phyloP scores from a whole-genome alignment of 2,888 invertebrate species.

The Phrixothrix hirtus region DNA sequence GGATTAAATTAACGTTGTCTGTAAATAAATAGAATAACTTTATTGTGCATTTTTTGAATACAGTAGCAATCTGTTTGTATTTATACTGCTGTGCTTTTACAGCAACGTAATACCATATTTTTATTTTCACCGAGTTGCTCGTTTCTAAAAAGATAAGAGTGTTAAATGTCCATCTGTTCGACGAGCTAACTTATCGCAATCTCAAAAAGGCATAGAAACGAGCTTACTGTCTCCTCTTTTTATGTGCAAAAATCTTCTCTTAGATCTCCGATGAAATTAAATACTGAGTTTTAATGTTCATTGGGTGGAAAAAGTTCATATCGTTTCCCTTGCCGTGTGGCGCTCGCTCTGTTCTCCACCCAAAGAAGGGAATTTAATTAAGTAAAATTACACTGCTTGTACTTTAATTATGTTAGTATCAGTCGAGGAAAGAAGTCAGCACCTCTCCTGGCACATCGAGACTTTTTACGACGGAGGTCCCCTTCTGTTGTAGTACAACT shows the following conservation, averaged over 20 bases:
- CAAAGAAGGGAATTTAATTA: slow-evolving; percentile 62
- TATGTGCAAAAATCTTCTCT: slow-evolving; percentile 59
- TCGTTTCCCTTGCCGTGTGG: slow-evolving; percentile 51
- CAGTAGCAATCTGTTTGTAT: too few species aligned
- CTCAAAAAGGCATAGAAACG: slow-evolving; percentile 40
- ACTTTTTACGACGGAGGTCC: slow-evolving; percentile 54
- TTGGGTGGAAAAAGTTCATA: slow-evolving; percentile 60
- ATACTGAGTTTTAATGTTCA: slow-evolving; percentile 60
- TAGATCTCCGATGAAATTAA: slow-evolving; percentile 60
- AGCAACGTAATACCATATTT: slow-evolving; percentile 48
- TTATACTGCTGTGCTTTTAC: too few species aligned
- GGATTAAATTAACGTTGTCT: too few species aligned
- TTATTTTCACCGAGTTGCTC: slow-evolving; percentile 41
- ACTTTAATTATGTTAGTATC: slow-evolving; percentile 62
- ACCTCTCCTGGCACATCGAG: slow-evolving; percentile 36
- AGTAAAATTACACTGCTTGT: slow-evolving; percentile 62
- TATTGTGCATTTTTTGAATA: too few species aligned
- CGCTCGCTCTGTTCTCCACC: slow-evolving; percentile 42
- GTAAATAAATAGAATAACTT: too few species aligned
- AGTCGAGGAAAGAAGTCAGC: slow-evolving; percentile 37
- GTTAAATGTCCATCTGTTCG: slow-evolving; percentile 52
- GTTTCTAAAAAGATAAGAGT: slow-evolving; percentile 28
- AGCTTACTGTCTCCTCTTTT: slow-evolving; percentile 51
- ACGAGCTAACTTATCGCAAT: slow-evolving; percentile 46
- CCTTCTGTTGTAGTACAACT: slow-evolving; percentile 33